Base-by-base conservation (phyloP, 2,113 vertebrate genomes). In the Tachysurus fulvidraco region DNA sequence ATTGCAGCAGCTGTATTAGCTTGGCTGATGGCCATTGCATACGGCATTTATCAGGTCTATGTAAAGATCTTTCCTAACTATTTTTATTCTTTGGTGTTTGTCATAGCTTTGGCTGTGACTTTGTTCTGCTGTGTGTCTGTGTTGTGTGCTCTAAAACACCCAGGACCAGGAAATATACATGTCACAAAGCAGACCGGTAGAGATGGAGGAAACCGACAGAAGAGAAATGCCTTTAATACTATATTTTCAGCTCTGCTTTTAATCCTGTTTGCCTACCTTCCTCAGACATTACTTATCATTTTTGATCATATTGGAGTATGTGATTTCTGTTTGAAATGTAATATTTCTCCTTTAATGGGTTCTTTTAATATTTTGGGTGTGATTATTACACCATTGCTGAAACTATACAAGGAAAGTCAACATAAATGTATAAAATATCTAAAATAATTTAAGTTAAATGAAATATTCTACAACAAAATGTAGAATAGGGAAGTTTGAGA, bases 341-440 rank as follows among this genome's bases (percentile, higher is more conserved):
- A 80, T 5, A 19, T 71, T 73, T 12, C 19, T 62, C 64, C 41
- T 2, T 36, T 85, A 5, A n/a, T 89, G 44, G 9, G 17, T 30
- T 69, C 88, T 55, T 21, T 87, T 23, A 85, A 65, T 65, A 14
- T 52, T 19, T 41, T 73, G 55, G 30, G 50, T 77, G 59, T 87
- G 36, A 67, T 89, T 25, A 28, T 83, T 54, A 16, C 59, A 28
- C 88, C 85, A 0, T 0, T 89, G 4, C 6, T 67, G 52, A 87
- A 84, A 82, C 13, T 82, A 57, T 82, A 87, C n/a, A 85, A 60
- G 46, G 8, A 50, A 50, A 7, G 8, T 50, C 46, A 50, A 0
- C 46, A 50, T 5, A 50, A 50, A 50, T 50, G 46, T 50, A 50
- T 50, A 50, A 5, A 50, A 9, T 50, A 50, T 50, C 46, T 9